phyloP scores from a whole-genome alignment of 1,140 invertebrate species.

The Plodia interpunctella region DNA sequence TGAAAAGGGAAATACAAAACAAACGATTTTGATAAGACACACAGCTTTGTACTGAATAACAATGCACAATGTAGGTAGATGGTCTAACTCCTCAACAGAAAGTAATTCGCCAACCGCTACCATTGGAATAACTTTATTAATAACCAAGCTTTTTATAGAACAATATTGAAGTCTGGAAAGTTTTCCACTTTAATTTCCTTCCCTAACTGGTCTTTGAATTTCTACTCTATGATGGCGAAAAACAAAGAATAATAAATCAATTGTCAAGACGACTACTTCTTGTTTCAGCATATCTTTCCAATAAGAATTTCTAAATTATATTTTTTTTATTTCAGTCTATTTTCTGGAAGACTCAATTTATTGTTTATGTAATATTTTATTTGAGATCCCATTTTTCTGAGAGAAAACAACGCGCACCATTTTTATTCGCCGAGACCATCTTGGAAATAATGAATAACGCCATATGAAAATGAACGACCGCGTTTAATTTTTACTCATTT shows the following conservation, averaged over 20 bases:
- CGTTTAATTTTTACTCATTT: neutral
- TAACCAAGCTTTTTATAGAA: constrained; percentile 14
- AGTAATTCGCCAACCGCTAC: neutral
- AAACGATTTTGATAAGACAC: neutral
- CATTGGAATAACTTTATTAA: constrained; percentile 13
- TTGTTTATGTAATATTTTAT: no score
- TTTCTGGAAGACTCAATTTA: no score
- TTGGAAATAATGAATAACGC: no score
- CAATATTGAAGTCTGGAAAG: constrained; percentile 14
- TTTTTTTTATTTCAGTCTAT: no score
- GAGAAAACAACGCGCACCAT: no score
- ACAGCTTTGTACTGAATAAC: neutral
- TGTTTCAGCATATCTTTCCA: no score
- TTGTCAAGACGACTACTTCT: no score
- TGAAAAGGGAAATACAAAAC: neutral
- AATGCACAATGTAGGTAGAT: neutral
- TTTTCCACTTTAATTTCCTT: constrained; percentile 14
- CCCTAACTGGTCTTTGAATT: neutral
- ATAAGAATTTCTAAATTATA: no score
- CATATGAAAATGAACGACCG: neutral
- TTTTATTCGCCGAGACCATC: no score
- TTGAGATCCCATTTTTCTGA: no score
- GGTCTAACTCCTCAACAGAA: neutral
- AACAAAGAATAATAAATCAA: no score
- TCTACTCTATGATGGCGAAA: no score